A percentile compares a stretch with the other conserved stretches of the same genome.
These are phyloP conservation scores for Pseudopipra pipra DNA, from an alignment of 2,113 vertebrate species.

Conservation along the genomic window DNA sequence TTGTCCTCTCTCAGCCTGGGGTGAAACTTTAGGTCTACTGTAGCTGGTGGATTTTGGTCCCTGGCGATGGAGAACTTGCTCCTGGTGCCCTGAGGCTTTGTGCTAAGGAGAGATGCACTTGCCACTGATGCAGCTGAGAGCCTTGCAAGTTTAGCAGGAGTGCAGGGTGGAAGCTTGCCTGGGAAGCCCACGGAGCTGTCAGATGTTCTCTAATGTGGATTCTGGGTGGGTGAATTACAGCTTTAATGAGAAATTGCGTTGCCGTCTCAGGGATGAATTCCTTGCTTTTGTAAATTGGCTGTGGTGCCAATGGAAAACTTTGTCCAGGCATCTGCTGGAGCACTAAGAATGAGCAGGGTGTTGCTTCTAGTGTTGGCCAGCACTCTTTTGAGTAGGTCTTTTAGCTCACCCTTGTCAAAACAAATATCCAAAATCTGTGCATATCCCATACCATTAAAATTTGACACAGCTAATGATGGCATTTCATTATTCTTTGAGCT, in stretches of 20 bases:
- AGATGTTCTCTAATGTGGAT: neutral
- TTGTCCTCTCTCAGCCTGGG: neutral
- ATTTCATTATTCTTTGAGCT: neutral
- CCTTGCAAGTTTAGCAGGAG: neutral
- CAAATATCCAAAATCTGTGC: neutral
- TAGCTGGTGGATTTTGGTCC: neutral
- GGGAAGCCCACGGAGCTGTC: neutral
- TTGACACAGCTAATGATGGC: neutral
- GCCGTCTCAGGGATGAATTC: neutral
- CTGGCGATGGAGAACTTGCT: neutral
- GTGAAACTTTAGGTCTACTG: neutral
- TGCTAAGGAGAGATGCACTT: fast-evolving
- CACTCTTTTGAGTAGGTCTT: neutral
- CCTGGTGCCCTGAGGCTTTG: neutral
- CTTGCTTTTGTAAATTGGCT: neutral
- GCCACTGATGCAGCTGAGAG: neutral
- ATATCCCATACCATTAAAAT: neutral
- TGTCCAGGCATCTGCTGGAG: neutral
- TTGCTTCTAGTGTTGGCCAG: neutral
- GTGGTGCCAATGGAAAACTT: neutral
- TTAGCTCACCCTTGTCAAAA: neutral
- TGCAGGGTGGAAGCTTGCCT: neutral
- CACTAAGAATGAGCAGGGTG: neutral
- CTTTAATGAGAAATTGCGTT: neutral
- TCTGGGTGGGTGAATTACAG: neutral